A percentile compares a stretch with the other conserved stretches of the same genome.
Conservation (phyloP, 2,797 vertebrate genomes). For the Onychomys arenicola region DNA sequence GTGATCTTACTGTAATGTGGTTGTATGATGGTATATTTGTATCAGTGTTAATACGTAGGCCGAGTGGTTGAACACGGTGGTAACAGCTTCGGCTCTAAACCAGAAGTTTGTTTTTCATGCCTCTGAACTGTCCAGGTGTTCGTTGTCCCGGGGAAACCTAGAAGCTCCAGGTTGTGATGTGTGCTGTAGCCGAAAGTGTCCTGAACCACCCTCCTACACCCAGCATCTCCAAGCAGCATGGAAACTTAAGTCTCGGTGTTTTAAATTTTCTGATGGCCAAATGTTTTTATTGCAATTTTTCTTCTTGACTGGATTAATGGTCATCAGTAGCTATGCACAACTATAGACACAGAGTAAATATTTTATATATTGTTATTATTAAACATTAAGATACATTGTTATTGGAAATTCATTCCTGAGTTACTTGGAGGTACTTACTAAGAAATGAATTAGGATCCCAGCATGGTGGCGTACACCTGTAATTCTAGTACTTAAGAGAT, state of each 20-base stretch:
- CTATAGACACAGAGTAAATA: slow-evolving; percentile 17
- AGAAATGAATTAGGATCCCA: background rate
- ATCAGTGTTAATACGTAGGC: background rate
- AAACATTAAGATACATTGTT: slow-evolving; percentile 33
- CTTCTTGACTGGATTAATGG: background rate
- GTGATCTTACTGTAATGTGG: background rate
- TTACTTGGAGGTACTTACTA: background rate
- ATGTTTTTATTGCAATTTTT: background rate
- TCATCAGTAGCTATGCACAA: background rate
- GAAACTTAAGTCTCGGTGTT: slow-evolving; percentile 22
- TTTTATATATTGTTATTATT: background rate
- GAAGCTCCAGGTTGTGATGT: background rate
- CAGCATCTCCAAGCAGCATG: background rate
- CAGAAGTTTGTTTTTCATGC: background rate
- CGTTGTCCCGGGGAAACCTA: background rate
- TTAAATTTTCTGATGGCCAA: background rate
- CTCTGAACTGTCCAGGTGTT: background rate
- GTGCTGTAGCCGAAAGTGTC: slow-evolving; percentile 29
- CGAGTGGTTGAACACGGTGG: background rate
- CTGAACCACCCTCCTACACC: background rate
- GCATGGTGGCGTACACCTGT: background rate
- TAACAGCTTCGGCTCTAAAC: background rate
- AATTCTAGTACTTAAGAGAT: background rate
- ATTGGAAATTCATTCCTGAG: background rate
- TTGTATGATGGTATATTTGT: slow-evolving; percentile 14